Conservation (phyloP, 2,113 vertebrate species). For the Microtus ochrogaster region DNA sequence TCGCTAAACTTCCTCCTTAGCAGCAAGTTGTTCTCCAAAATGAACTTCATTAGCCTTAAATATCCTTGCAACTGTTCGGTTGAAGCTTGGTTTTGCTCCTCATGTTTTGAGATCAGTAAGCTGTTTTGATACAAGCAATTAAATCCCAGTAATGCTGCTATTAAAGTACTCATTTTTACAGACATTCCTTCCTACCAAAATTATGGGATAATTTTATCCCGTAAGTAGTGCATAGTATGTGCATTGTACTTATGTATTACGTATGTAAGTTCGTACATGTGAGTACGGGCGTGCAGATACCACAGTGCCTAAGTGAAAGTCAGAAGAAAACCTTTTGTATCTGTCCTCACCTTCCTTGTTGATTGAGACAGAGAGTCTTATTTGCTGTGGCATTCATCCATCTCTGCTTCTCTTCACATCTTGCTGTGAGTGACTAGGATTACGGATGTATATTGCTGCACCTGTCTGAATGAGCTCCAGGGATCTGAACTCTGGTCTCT, state of each 20-base stretch:
- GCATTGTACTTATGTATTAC: background rate
- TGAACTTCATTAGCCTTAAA: conserved; percentile 34
- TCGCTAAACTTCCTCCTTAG: background rate
- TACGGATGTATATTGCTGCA: background rate
- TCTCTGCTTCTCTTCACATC: background rate
- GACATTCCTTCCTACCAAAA: conserved; percentile 72
- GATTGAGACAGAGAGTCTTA: background rate
- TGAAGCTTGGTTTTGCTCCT: conserved; percentile 51
- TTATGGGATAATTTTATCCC: conserved; percentile 70
- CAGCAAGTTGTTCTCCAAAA: background rate
- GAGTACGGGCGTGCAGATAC: background rate
- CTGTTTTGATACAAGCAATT: conserved; percentile 70
- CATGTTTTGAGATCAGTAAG: conserved; percentile 74
- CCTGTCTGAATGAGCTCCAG: background rate
- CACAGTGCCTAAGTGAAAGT: background rate
- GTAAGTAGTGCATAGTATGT: background rate
- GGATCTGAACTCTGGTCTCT: background rate
- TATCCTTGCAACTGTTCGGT: background rate
- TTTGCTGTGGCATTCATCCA: background rate
- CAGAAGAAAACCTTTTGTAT: background rate
- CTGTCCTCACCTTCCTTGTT: background rate
- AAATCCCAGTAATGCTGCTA: conserved; percentile 77
- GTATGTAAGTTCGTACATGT: no score
- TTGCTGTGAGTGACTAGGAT: background rate
- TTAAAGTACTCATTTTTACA: conserved; percentile 69